Conservation (phyloP, 2,113 vertebrate genomes). For the Sardina pilchardus region DNA sequence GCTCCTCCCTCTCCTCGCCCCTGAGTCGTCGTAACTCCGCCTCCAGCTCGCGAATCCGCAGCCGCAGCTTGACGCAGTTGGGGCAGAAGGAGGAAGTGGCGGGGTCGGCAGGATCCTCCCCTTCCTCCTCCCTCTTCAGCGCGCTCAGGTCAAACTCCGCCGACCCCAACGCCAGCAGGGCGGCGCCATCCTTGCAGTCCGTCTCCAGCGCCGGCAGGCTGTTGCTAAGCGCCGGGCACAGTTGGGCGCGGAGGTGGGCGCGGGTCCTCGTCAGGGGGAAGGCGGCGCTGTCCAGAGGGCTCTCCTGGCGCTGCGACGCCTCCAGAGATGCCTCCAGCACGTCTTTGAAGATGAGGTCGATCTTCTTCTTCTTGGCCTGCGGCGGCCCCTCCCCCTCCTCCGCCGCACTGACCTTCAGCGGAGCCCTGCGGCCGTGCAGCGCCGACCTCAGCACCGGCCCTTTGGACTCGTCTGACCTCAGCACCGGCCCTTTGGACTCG, state of each 20-base stretch:
- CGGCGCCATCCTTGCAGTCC: constrained; percentile 68
- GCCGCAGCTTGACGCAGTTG: constrained; percentile 90
- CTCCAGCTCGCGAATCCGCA: constrained; percentile 89
- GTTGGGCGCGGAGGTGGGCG: constrained; percentile 67
- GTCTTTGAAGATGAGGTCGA: constrained; percentile 93
- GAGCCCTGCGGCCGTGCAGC: constrained; percentile 76
- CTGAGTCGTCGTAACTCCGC: constrained; percentile 85
- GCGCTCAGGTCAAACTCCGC: constrained; percentile 37
- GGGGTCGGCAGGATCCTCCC: constrained; percentile 75
- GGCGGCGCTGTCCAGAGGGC: constrained; percentile 67
- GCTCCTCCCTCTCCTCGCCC: constrained; percentile 74
- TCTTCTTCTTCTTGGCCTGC: constrained; percentile 92
- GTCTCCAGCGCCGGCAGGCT: constrained; percentile 55
- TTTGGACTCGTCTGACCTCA: too few species aligned
- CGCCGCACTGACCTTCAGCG: constrained; percentile 75
- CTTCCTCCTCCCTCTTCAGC: constrained; percentile 82
- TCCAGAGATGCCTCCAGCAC: constrained; percentile 88
- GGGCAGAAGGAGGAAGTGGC: constrained; percentile 95
- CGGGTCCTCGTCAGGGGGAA: constrained; percentile 71
- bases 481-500: too few species aligned
- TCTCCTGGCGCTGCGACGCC: constrained; percentile 70
- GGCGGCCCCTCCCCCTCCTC: constrained; percentile 81
- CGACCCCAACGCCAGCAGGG: constrained; percentile 42
- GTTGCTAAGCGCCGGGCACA: constrained; percentile 64
- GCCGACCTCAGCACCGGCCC: constrained; percentile 71